These are phyloP conservation scores for Coccyzus lansbergi DNA, from an alignment of 2,797 vertebrate species.

Conservation along the genomic window DNA sequence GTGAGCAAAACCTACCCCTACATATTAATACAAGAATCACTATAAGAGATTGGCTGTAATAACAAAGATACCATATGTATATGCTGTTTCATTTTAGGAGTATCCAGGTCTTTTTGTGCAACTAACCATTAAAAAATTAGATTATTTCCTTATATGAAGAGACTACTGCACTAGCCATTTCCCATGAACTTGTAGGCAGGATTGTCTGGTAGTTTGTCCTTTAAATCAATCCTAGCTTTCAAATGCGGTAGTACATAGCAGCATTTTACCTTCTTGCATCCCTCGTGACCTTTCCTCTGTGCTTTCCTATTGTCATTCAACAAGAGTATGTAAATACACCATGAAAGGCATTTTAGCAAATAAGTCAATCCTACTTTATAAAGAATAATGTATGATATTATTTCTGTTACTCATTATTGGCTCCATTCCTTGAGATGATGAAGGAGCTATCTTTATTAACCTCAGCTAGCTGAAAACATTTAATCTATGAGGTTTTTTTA, in stretches of 20 bases:
- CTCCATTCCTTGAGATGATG: conserved; percentile 43
- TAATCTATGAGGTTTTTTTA: background rate
- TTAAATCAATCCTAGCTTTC: background rate
- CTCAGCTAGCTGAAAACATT: conserved; percentile 27
- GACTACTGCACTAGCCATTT: background rate
- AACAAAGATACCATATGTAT: too few relatives aligned
- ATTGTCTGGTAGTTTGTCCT: background rate
- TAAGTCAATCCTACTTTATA: conserved; percentile 7
- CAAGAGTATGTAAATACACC: conserved; percentile 16
- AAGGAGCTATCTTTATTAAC: conserved; percentile 50
- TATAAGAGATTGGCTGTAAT: background rate
- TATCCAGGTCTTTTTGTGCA: background rate
- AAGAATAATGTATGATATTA: conserved; percentile 48
- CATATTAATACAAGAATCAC: rapidly evolving
- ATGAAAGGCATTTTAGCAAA: conserved; percentile 13
- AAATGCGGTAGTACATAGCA: background rate
- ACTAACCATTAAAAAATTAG: background rate
- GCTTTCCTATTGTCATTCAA: background rate
- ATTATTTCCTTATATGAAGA: background rate
- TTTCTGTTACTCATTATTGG: conserved; percentile 23
- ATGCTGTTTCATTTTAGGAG: background rate
- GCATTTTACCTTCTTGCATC: background rate
- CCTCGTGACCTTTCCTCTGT: background rate
- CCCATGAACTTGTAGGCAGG: background rate
- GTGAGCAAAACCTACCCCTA: conserved; percentile 19